These are phyloP conservation scores for Alaudala cheleensis DNA, from an alignment of 2,113 vertebrate species.

Conservation along the genomic window DNA sequence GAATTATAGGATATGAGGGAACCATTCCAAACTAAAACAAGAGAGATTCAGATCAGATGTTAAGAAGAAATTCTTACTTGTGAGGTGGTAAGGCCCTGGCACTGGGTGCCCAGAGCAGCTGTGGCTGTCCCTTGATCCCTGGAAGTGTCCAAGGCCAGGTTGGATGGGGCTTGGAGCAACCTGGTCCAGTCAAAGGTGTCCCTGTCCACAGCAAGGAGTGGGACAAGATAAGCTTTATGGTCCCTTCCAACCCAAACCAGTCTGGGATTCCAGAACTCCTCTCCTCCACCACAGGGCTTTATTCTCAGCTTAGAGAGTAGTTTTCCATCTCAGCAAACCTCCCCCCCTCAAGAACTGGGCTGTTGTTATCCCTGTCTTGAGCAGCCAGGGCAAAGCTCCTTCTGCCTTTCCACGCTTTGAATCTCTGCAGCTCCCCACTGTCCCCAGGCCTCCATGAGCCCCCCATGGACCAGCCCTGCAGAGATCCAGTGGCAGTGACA, in stretches of 20 bases:
- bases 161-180: rapidly evolving
- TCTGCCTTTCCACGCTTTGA: not conserved
- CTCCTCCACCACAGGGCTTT: not conserved
- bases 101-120: not conserved
- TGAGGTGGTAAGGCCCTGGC: not conserved
- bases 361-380: not conserved
- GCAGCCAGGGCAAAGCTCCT: not conserved
- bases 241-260: not conserved
- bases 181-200: not conserved
- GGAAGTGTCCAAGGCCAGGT: rapidly evolving
- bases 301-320: not conserved
- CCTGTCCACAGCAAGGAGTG: not conserved
- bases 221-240: not conserved
- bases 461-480: not conserved
- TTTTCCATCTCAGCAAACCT: not conserved
- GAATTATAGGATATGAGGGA: not conserved
- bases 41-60: not conserved
- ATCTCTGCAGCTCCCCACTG: not conserved
- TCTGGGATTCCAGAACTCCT: not conserved
- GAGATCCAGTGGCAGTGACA: rapidly evolving
- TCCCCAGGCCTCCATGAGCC: rapidly evolving
- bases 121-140: not conserved
- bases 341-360: not conserved
- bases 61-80: not conserved
- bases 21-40: not conserved